Evolutionary conservation across 2,113 vertebrate species (phyloP).

Genomic region (Odobenus rosmarus): DNA sequence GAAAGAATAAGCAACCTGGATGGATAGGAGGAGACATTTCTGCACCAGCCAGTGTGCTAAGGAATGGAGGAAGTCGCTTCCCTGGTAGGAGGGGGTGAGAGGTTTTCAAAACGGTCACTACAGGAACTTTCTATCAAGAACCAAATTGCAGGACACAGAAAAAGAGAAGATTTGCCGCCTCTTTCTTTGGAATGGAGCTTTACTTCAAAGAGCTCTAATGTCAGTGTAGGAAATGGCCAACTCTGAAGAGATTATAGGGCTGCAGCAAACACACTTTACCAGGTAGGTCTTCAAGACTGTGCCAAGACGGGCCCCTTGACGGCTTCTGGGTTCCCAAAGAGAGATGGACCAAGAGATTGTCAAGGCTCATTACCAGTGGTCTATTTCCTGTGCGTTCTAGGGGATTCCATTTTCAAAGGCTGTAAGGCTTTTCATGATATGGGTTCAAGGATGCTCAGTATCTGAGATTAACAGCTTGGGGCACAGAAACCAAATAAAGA

Average conservation of each 20-base stretch:
- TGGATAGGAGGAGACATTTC: constrained; percentile 7
- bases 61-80: neutral
- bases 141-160: neutral
- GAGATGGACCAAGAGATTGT: neutral
- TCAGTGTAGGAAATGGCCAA: neutral
- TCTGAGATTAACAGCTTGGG: neutral
- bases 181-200: neutral
- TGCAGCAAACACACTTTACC: neutral
- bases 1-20: neutral
- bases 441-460: neutral
- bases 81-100: neutral
- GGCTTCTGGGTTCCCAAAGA: neutral
- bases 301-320: neutral
- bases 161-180: neutral
- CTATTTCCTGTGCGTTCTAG: neutral
- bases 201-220: neutral
- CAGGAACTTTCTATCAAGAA: neutral
- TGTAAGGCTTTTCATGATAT: neutral
- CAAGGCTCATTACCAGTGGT: neutral
- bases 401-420: constrained; percentile 40
- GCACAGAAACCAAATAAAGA: neutral
- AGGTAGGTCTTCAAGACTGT: neutral
- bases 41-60: neutral
- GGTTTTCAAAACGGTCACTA: neutral
- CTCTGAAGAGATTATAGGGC: neutral